phyloP scores from a whole-genome alignment of 2,797 vertebrate species.

The Nothura maculosa region DNA sequence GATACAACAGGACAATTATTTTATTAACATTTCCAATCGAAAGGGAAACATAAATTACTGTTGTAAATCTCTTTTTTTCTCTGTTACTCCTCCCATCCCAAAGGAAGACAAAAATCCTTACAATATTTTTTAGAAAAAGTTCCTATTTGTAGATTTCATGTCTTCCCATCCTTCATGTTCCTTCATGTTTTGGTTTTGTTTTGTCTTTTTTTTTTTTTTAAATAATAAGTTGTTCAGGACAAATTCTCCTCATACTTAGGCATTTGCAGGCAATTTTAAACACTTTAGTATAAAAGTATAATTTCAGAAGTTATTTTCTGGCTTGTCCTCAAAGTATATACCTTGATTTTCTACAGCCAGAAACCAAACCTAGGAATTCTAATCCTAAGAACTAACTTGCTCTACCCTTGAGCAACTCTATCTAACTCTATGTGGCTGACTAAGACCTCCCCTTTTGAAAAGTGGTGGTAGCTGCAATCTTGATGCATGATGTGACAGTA shows the following conservation, averaged over 20 bases:
- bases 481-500: neutral
- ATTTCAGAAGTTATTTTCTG: neutral
- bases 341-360: neutral
- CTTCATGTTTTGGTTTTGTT: too few relatives aligned
- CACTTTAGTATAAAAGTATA: neutral
- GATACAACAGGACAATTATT: neutral
- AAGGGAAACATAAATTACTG: neutral
- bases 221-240: neutral
- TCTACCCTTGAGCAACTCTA: neutral
- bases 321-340: neutral
- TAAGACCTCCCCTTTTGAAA: neutral
- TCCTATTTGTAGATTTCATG: neutral
- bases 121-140: neutral
- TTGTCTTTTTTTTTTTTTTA: neutral
- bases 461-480: neutral
- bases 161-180: neutral
- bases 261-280: neutral
- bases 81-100: fast-evolving
- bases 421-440: neutral
- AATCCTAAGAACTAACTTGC: neutral
- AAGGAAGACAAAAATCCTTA: slow-evolving; percentile 18
- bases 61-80: neutral
- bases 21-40: neutral
- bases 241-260: neutral
- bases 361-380: neutral